Conservation (phyloP, 1,140 invertebrate genomes). For the Euglossa dilemma region DNA sequence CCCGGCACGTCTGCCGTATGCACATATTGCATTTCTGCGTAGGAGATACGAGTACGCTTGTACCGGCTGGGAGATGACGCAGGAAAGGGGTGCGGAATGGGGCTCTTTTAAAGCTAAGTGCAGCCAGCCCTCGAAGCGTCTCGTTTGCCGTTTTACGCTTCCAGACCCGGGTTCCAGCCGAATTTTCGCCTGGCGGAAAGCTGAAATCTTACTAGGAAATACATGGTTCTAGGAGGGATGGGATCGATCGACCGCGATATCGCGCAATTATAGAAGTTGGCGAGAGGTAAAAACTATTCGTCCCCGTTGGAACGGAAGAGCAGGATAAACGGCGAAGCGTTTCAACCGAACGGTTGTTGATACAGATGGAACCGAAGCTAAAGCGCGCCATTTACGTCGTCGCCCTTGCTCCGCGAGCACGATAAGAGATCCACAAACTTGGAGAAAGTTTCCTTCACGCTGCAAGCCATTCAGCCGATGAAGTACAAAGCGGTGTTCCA, state of each 20-base stretch:
- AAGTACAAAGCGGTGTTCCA: conserved; percentile 18
- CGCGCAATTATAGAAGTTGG: not conserved
- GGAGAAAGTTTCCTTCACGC: not conserved
- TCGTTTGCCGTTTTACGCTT: conserved; percentile 20
- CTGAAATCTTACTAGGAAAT: not conserved
- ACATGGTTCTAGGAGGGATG: not conserved
- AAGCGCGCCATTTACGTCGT: not conserved
- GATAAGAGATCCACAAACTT: conserved; percentile 12
- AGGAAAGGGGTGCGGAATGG: conserved; percentile 36
- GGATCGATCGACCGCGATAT: not conserved
- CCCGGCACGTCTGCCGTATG: conserved; percentile 44
- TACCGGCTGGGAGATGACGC: conserved; percentile 28
- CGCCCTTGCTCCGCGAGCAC: not conserved
- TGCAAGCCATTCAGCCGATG: not conserved
- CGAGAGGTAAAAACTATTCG: not conserved
- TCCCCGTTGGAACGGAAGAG: too few relatives aligned
- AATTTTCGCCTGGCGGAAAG: conserved; percentile 1
- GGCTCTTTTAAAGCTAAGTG: conserved; percentile 65
- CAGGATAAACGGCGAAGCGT: not conserved
- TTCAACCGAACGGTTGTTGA: not conserved
- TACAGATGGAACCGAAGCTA: not conserved
- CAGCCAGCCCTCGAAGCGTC: conserved; percentile 36
- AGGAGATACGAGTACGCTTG: conserved; percentile 14
- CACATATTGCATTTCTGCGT: conserved; percentile 67
- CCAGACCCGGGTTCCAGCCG: not conserved